These are phyloP conservation scores for Delia radicum DNA, from an alignment of 1,140 invertebrate species.

Conservation along the genomic window DNA sequence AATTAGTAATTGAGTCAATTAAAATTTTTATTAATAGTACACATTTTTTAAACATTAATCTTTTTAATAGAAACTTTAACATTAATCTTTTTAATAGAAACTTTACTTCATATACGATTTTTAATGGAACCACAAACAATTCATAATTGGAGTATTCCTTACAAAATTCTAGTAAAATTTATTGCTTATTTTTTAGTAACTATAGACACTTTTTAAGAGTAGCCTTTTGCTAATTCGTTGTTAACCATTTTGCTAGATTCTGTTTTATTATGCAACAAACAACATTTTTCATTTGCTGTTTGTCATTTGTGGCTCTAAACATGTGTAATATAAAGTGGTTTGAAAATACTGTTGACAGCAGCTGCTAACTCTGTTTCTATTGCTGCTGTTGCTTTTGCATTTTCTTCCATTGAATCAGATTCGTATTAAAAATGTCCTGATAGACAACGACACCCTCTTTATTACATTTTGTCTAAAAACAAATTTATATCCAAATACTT, in stretches of 20 bases:
- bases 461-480: neutral
- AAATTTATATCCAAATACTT: neutral
- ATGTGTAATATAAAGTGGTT: conserved; percentile 1
- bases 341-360: neutral
- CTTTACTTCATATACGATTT: no score
- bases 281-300: neutral
- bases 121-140: no score
- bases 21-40: no score
- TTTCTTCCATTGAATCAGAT: no score
- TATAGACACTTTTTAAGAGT: neutral
- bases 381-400: neutral
- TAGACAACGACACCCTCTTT: neutral
- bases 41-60: no score
- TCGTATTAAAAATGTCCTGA: no score
- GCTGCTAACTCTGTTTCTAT: neutral
- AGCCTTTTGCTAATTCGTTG: neutral
- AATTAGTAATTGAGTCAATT: no score
- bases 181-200: neutral
- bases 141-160: no score
- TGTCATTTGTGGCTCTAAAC: conserved; percentile 1
- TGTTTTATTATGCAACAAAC: neutral
- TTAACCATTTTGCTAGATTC: no score
- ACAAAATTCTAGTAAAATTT: no score
- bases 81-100: no score
- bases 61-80: no score